Base-by-base conservation (phyloP, 2,797 vertebrate genomes). In the Balearica regulorum region DNA sequence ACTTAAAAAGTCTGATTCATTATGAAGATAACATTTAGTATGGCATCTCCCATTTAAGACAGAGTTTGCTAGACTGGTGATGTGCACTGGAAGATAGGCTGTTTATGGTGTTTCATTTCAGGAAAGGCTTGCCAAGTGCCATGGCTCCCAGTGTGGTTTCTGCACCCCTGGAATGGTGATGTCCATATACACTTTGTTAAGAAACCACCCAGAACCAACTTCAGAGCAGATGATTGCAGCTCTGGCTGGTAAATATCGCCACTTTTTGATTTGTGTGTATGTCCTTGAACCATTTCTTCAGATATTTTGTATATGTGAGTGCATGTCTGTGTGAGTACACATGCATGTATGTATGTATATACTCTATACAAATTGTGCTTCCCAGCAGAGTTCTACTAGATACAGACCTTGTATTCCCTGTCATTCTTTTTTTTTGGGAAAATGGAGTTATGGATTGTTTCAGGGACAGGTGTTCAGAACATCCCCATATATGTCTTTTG, bases 81-180 rank as follows among this genome's bases (percentile, higher is more conserved):
- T 98, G 98, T 98, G 98, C 61, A 96, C 71, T 71, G 41, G 18
- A 55, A 73, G 18, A 39, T 54, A n/a, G 21, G 41, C 39, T 68
- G 3, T 75, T 90, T 85, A 39, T 78, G 61, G 9, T 75, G 14
- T 75, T 78, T 77, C 9, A 4, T 96, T 99, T 98, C 96, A 99
- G 99, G 99, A 99, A 97, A 98, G 98, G 21, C 98, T 99, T 28
- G 99, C 99, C 29, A 99, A 98, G 96, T 98, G 98, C 83, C 98
- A 99, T 1, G 99, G 99, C 57, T 99, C 99, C 49, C 99, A 99
- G 95, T 99, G 99, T 11, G 99, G 99, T 43, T 99, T 99, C 98
- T 99, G 99, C 94, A 99, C 99, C 0, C 99, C 99, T 4, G 99
- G 99, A 57, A 99, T 99, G 98, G 99, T 99, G 97, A 99, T 99